Evolutionary conservation across 2,797 vertebrate species (phyloP).

Genomic region (Chrysocyon brachyurus): DNA sequence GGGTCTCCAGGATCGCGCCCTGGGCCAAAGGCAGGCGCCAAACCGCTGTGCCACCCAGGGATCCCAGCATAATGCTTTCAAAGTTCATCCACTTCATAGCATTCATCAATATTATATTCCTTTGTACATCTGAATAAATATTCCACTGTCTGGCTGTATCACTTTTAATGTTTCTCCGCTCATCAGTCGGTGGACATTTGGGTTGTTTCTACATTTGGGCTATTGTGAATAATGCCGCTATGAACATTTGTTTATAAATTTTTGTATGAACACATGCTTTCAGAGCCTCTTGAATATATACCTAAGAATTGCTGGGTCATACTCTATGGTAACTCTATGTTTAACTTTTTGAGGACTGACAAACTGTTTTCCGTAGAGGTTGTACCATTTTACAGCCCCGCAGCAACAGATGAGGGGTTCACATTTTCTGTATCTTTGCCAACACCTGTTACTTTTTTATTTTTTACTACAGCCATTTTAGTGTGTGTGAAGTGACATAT

Average conservation of each 20-base stretch:
- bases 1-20: too few relatives aligned
- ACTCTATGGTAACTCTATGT: neutral
- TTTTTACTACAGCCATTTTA: neutral
- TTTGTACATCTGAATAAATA: neutral
- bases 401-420: neutral
- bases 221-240: neutral
- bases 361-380: neutral
- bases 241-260: neutral
- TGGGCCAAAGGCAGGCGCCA: too few relatives aligned
- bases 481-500: neutral
- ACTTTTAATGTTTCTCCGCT: neutral
- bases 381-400: neutral
- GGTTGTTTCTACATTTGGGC: neutral
- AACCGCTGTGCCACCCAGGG: too few relatives aligned
- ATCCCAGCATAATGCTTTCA: neutral
- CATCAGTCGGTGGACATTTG: neutral
- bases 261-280: constrained; percentile 16
- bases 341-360: constrained; percentile 18
- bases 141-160: neutral
- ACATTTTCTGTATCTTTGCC: neutral
- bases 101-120: neutral
- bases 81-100: neutral
- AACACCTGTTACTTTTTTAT: neutral
- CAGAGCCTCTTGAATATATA: neutral
- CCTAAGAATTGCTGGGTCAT: constrained; percentile 4